A percentile compares a stretch with the other conserved stretches of the same genome.
Conservation (phyloP, 2,113 vertebrate genomes). For the Oreochromis niloticus region DNA sequence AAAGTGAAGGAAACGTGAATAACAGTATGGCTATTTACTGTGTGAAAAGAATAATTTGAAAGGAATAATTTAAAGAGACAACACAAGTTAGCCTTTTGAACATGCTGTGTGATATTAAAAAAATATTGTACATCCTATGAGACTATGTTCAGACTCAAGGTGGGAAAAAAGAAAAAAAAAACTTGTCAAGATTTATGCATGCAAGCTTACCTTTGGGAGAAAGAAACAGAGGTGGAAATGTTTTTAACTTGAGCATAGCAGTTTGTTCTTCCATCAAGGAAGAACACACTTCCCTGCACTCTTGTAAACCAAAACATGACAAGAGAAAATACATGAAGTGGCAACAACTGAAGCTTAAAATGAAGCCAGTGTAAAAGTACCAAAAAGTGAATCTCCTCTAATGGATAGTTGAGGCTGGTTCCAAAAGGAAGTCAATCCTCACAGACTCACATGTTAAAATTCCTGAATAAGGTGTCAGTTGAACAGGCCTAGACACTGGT, state of each 20-base stretch:
- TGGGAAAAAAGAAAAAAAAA: not conserved
- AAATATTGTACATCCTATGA: not conserved
- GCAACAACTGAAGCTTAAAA: not conserved
- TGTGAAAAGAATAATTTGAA: not conserved
- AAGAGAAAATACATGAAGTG: not conserved
- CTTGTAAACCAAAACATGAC: not conserved
- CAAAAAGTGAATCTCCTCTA: not conserved
- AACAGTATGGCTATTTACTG: not conserved
- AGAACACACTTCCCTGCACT: not conserved
- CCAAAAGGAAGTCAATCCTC: not conserved
- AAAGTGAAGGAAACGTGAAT: not conserved
- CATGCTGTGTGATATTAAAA: not conserved
- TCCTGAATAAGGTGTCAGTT: not conserved
- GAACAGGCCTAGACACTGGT: not conserved
- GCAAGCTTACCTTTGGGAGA: not conserved
- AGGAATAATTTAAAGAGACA: not conserved
- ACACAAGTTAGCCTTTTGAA: not conserved
- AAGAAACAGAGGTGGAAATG: not conserved
- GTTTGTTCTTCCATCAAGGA: not conserved
- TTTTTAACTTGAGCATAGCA: not conserved
- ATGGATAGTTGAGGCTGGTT: not conserved
- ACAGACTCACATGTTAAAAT: not conserved
- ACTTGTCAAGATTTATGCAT: accelerated
- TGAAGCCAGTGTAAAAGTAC: not conserved
- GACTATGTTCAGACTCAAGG: not conserved